Conservation (phyloP, 2,113 vertebrate species). For the Triplophysa rosa region DNA sequence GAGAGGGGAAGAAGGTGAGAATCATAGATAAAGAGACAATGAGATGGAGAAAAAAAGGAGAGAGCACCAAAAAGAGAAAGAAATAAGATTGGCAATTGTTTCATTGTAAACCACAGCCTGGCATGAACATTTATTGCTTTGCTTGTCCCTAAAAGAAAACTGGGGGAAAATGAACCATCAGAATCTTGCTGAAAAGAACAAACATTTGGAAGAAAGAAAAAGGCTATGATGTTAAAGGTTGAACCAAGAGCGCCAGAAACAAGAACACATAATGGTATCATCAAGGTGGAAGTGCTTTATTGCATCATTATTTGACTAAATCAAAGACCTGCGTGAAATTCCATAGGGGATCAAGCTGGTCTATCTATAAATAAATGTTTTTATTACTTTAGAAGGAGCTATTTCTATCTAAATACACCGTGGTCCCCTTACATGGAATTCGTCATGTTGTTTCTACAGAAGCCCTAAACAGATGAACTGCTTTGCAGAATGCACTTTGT, state of each 20-base stretch:
- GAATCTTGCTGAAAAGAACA: neutral
- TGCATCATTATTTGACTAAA: neutral
- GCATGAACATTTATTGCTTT: constrained; percentile 11
- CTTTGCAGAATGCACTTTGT: too few species aligned
- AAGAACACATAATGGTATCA: neutral
- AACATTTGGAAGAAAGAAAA: neutral
- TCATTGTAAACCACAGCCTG: neutral
- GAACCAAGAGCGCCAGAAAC: neutral
- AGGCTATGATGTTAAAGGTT: neutral
- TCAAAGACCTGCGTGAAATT: neutral
- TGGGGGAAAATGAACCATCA: neutral
- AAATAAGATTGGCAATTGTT: constrained; percentile 14
- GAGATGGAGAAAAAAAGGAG: constrained; percentile 23
- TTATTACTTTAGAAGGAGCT: too few species aligned
- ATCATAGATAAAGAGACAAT: constrained; percentile 9
- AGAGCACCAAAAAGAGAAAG: constrained; percentile 18
- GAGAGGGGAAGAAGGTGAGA: constrained; percentile 8
- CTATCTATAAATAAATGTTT: too few species aligned
- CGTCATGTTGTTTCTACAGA: too few species aligned
- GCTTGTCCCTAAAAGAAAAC: constrained; percentile 4
- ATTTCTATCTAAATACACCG: too few species aligned
- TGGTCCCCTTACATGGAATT: too few species aligned
- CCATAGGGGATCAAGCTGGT: neutral
- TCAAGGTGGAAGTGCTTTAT: neutral
- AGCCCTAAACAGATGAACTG: too few species aligned